Evolutionary conservation across 2,113 vertebrate species (phyloP).

Genomic region (Athene cunicularia): DNA sequence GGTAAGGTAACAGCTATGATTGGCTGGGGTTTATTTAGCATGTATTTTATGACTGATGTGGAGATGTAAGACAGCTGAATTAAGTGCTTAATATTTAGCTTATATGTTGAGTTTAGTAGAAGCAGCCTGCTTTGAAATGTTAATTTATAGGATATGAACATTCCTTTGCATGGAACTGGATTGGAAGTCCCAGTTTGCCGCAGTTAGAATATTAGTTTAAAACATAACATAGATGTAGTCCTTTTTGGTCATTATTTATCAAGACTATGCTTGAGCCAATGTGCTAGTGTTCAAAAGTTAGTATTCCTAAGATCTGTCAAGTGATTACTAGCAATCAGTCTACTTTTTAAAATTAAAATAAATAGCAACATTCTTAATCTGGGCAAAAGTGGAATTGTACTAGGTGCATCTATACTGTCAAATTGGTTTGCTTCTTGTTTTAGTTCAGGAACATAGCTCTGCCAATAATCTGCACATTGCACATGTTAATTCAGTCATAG

Average conservation of each 20-base stretch:
- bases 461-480: neutral
- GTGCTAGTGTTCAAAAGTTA: neutral
- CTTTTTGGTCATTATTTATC: neutral
- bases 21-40: neutral
- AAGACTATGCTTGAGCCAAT: neutral
- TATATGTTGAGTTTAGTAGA: neutral
- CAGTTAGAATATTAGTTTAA: neutral
- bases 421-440: neutral
- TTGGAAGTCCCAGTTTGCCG: neutral
- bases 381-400: neutral
- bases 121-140: neutral
- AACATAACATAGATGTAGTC: rapidly evolving
- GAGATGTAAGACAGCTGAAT: neutral
- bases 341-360: neutral
- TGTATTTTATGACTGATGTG: neutral
- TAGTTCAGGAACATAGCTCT: neutral
- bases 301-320: neutral
- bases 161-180: neutral
- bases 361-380: neutral
- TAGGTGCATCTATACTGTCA: neutral
- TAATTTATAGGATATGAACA: neutral
- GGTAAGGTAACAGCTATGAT: neutral
- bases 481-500: neutral
- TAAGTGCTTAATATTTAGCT: neutral
- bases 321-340: neutral